Base-by-base conservation (phyloP, 2,113 vertebrate genomes). In the Hipposideros armiger region DNA sequence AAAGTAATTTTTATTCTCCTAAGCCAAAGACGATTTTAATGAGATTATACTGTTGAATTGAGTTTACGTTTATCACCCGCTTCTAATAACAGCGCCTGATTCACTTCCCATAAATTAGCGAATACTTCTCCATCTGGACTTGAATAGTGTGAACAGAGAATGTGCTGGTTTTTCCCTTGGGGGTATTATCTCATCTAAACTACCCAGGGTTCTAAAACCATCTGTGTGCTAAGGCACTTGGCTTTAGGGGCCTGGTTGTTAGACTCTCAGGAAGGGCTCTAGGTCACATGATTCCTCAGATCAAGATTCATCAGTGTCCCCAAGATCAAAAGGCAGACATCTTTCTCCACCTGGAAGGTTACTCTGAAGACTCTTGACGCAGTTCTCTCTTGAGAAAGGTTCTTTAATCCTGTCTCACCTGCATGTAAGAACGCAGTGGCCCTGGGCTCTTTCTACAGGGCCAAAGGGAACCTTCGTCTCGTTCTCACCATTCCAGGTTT, bases 21-120 rank as follows among this genome's bases (percentile, higher is more conserved):
- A 86, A 52, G 81, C 50, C 58, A 76, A 91, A 95, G 17, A 62
- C 30, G 30, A 56, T 42, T 84, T 47, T 69, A 78, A 77, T 11
- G 45, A 93, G 66, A 24, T 72, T 66, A 58, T 8, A 20, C 52
- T 81, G n/a, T 3, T 54, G 87, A 32, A 42, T 52, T 80, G 40
- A 58, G 36, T 58, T 56, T 56, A 42, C n/a, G 77, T 50, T 11
- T 30, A 42, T 58, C 67, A 19, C 50, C 32, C 17, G 47, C 40
- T 70, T n/a, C 45, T 47, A 45, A 70, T 1, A 45, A 7, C 50
- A 54, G 56, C 7, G 4, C 30, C 86, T 11, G 54, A 69, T 45
- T 50, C 45, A 4, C 11, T 5, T 2, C 36, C 45, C 36, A 1
- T 22, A 74, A 54, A 28, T 15, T 28, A 73, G 16, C 11, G 30